Conservation (phyloP, 2,797 vertebrate genomes). For the Sandelia bainsii region DNA sequence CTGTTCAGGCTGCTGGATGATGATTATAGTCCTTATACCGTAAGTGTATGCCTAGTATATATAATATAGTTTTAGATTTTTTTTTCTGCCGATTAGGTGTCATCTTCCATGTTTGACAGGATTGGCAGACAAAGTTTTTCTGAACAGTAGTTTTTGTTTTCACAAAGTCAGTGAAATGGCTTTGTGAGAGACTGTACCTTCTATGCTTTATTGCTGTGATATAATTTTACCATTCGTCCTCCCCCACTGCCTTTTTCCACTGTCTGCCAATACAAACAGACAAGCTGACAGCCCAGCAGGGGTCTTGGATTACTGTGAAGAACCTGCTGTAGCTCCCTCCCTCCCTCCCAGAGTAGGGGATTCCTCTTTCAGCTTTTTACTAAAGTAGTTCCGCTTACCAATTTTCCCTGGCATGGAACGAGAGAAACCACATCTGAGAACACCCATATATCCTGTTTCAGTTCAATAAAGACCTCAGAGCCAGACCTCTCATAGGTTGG, state of each 20-base stretch:
- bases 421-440: conserved; percentile 60
- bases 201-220: conserved; percentile 31
- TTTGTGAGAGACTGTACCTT: not conserved
- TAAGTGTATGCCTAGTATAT: not conserved
- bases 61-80: not conserved
- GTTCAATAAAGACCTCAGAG: conserved; percentile 21
- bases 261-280: conserved; percentile 59
- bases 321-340: conserved; percentile 31
- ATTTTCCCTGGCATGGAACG: conserved; percentile 49
- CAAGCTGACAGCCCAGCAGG: conserved; percentile 61
- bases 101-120: no score
- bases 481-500: not conserved
- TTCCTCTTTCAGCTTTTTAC: conserved; percentile 56
- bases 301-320: conserved; percentile 62
- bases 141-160: no score
- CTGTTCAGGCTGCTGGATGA: conserved; percentile 27
- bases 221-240: conserved; percentile 29
- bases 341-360: conserved; percentile 20
- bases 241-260: conserved; percentile 1
- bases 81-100: not conserved
- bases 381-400: conserved; percentile 62
- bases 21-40: conserved; percentile 3
- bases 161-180: no score
- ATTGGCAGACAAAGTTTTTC: no score
- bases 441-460: conserved; percentile 40